Evolutionary conservation across 2,797 vertebrate genomes (phyloP).

Genomic region (Darevskia mixta): DNA sequence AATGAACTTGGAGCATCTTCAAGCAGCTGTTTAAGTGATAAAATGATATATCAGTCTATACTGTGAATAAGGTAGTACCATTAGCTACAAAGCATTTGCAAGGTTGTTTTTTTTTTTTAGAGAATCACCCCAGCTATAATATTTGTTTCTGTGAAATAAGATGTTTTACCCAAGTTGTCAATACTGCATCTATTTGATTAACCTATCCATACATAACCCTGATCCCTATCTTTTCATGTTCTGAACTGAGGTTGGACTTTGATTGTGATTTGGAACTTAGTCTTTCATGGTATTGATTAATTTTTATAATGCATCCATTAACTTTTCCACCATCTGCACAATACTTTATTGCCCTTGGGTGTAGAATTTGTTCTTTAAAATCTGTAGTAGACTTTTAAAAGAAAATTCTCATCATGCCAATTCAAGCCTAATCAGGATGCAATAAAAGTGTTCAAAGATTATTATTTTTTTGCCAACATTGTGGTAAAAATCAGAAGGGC

Average conservation of each 20-base stretch:
- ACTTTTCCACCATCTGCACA: neutral
- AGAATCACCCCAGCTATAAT: neutral
- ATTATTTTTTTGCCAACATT: neutral
- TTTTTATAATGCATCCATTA: slow-evolving; percentile 1
- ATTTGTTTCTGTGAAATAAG: slow-evolving; percentile 19
- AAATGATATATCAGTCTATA: neutral
- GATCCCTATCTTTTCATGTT: neutral
- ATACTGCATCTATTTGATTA: slow-evolving; percentile 13
- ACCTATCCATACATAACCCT: neutral
- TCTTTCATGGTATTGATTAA: slow-evolving; percentile 1
- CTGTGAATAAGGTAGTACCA: neutral
- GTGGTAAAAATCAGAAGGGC: neutral
- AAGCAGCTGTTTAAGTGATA: neutral
- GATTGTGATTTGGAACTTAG: neutral
- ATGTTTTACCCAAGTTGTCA: neutral
- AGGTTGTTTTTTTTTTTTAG: neutral
- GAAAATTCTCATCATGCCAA: neutral
- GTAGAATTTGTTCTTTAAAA: slow-evolving; percentile 9
- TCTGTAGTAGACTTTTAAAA: neutral
- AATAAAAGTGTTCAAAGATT: neutral
- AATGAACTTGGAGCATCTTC: neutral
- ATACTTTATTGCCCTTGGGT: neutral
- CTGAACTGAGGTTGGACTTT: neutral
- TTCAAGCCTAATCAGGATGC: neutral
- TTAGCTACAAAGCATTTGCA: neutral